phyloP scores from a whole-genome alignment of 2,888 invertebrate species.

The Athetis lepigone region DNA sequence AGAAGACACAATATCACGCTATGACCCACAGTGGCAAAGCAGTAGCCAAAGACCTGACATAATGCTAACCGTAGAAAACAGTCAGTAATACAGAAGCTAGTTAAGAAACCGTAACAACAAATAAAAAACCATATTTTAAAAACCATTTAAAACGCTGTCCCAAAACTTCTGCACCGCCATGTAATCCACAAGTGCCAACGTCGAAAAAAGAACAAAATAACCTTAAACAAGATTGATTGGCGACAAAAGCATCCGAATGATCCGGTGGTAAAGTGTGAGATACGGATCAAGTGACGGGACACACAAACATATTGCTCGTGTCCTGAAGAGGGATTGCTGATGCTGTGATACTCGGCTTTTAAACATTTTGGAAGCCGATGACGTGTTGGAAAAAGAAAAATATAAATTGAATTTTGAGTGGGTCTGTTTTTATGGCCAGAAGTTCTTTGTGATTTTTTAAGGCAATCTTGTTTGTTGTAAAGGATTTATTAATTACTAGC shows the following conservation, averaged over 20 bases:
- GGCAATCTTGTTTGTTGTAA: too few species aligned
- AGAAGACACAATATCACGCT: too few species aligned
- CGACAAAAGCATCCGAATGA: conserved; percentile 48
- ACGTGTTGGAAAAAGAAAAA: conserved; percentile 14
- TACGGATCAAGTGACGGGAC: conserved; percentile 44
- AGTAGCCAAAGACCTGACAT: too few species aligned
- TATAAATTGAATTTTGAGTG: background rate
- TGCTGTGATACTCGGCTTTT: conserved; percentile 35
- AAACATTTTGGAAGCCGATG: conserved; percentile 18
- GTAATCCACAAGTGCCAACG: conserved; percentile 36
- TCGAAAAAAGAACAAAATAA: conserved; percentile 36
- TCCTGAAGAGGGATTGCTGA: conserved; percentile 53
- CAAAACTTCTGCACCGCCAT: conserved; percentile 20
- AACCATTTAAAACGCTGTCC: background rate
- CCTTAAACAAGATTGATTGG: conserved; percentile 54
- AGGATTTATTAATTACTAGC: too few species aligned
- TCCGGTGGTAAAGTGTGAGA: conserved; percentile 50
- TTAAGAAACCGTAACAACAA: too few species aligned
- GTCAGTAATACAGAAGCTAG: too few species aligned
- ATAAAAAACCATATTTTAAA: too few species aligned
- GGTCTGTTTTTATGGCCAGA: background rate
- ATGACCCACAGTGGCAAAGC: too few species aligned
- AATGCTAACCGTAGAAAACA: too few species aligned
- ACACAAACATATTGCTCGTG: conserved; percentile 45
- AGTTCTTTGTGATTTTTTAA: background rate